Percentiles rank a stretch among this genome's conserved stretches.
Conservation (phyloP, 2,113 vertebrate genomes). For the Heptranchias perlo region DNA sequence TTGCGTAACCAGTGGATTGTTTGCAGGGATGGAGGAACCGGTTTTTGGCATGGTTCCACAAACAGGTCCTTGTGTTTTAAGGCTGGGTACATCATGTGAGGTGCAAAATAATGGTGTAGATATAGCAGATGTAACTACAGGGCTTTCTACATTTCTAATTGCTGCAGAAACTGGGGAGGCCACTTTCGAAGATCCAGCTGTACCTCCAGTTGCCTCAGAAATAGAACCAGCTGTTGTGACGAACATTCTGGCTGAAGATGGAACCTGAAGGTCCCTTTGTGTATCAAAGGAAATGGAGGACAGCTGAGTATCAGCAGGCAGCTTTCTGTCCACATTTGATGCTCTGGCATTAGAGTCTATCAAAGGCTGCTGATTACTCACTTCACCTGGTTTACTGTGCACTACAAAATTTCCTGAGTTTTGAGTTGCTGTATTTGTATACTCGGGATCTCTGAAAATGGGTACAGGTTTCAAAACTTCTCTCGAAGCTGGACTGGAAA, state of each 20-base stretch:
- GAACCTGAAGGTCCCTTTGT: background rate
- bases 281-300: background rate
- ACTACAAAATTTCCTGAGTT: conserved; percentile 18
- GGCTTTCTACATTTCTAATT: conserved; percentile 31
- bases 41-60: conserved; percentile 45
- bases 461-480: conserved; percentile 14
- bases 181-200: conserved; percentile 15
- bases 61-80: conserved; percentile 47
- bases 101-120: background rate
- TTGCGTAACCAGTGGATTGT: conserved; percentile 87
- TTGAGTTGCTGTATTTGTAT: background rate
- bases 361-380: background rate
- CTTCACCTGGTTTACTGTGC: background rate
- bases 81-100: conserved; percentile 41
- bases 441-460: background rate
- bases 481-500: background rate
- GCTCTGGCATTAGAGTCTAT: background rate
- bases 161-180: background rate
- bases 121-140: background rate
- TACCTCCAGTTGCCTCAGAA: background rate
- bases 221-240: conserved; percentile 26
- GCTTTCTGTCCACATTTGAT: conserved; percentile 9
- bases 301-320: background rate
- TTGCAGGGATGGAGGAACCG: conserved; percentile 79
- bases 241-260: background rate